Conservation (phyloP, 2,113 vertebrate species). For the Dipodomys spectabilis region DNA sequence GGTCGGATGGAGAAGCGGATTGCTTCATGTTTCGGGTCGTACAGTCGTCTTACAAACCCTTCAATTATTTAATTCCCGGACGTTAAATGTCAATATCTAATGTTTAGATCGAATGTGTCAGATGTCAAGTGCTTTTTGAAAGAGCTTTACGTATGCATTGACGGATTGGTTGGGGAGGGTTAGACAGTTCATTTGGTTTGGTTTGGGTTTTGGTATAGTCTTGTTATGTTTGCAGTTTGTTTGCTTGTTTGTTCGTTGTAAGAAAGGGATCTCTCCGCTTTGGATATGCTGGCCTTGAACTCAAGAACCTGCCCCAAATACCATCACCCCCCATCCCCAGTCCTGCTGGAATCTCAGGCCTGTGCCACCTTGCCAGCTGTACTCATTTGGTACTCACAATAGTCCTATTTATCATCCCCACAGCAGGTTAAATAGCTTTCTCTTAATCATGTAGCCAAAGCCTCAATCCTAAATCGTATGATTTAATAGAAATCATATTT, state of each 20-base stretch:
- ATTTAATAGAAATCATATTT: background rate
- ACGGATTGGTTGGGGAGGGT: no score
- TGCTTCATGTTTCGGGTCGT: background rate
- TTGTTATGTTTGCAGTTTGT: background rate
- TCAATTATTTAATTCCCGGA: background rate
- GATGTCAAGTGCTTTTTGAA: background rate
- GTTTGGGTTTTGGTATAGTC: no score
- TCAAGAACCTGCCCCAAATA: background rate
- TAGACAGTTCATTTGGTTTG: no score
- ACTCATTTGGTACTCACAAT: background rate
- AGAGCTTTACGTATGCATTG: background rate
- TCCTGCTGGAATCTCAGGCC: no score
- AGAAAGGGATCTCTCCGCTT: no score
- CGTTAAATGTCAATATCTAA: conserved; percentile 19
- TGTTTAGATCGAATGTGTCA: conserved; percentile 1
- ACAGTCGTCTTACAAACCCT: background rate
- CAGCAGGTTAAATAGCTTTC: background rate
- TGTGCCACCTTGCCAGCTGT: background rate
- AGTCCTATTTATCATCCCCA: background rate
- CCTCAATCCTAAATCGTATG: background rate
- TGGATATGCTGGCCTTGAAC: background rate
- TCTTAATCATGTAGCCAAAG: background rate
- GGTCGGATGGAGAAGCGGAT: background rate
- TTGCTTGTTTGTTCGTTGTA: no score
- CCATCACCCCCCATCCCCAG: background rate